Evolutionary conservation across 2,888 invertebrate species (phyloP), one percentile per base, ranked within the genome.

Genomic region (Trissolcus japonicus): DNA sequence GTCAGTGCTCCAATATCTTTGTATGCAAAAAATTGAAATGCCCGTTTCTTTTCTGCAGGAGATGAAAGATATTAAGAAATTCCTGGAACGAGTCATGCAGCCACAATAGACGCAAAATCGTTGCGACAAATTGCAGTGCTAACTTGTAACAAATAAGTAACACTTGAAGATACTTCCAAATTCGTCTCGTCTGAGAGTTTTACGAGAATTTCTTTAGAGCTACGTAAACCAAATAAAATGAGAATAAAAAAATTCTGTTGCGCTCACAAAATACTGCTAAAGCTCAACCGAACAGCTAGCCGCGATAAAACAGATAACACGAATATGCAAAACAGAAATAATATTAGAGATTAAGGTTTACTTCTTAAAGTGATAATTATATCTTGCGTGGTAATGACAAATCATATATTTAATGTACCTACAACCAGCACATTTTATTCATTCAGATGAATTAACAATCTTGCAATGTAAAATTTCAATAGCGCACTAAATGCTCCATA

Each of bases 41-140:
- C 51, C 48, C 35, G 25, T 46, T 46, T 71, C 51, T 53, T 61
- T 35, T 73, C 75, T 80, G 9, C 83, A 89, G 89, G 89, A 88
- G 84, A 85, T 89, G 84, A 83, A 77, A 6, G 89, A 89, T 73
- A 78, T 89, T 78, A 88, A 87, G 81, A 84, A 86, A 74, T 89
- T 89, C 80, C 81, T 89, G 69, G 87, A 88, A 61, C 88, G 84
- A 82, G 82, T 86, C 56, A 75, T 88, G 65, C 85, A 86, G 79
- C 87, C 87, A 79, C 86, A 87, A 88, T 86, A 84, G 74, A 83
- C 50, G 17, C n/a, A 6, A n/a, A 66, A 69, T 55, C 67, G 60
- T 4, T 41, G 16, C 21, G 54, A 55, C 41, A 66, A 78, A 71
- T 69, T 74, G 57, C 66, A 78, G 29, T 50, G 67, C 17, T 57